Conservation (phyloP, 1,140 invertebrate genomes). For the Drosophila burlai region DNA sequence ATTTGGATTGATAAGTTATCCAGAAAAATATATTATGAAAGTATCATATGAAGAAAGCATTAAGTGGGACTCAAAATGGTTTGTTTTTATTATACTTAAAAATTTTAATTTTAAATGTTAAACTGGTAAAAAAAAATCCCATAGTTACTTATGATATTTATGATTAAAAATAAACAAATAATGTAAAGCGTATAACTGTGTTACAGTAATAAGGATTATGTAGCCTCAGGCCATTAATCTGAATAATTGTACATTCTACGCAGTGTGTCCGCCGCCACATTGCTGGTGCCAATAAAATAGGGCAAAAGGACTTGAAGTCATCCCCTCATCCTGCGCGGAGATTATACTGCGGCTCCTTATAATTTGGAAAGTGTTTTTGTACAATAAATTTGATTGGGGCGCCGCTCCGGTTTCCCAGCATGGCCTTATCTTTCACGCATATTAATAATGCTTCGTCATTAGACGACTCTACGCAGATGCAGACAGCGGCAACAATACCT, state of each 20-base stretch:
- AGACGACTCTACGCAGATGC: slow-evolving; percentile 50
- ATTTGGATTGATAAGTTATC: neutral
- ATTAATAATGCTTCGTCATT: slow-evolving; percentile 80
- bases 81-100: too few relatives aligned
- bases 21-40: neutral
- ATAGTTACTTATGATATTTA: neutral
- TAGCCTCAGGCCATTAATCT: slow-evolving; percentile 1
- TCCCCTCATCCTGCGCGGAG: neutral
- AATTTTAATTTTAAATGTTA: too few relatives aligned
- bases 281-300: slow-evolving; percentile 9
- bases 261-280: neutral
- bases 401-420: slow-evolving; percentile 13
- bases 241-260: slow-evolving; percentile 1
- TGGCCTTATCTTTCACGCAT: slow-evolving; percentile 71
- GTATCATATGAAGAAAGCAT: too few relatives aligned
- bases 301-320: neutral
- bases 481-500: slow-evolving; percentile 31
- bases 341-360: slow-evolving; percentile 11
- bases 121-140: too few relatives aligned
- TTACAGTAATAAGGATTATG: slow-evolving; percentile 1
- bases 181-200: neutral
- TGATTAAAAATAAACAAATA: neutral
- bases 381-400: slow-evolving; percentile 48
- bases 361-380: slow-evolving; percentile 11
- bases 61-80: too few relatives aligned